Evolutionary conservation across 2,888 invertebrate genomes (phyloP), one percentile per base, ranked within the genome.

Genomic region (Cylindroiulus punctatus): DNA sequence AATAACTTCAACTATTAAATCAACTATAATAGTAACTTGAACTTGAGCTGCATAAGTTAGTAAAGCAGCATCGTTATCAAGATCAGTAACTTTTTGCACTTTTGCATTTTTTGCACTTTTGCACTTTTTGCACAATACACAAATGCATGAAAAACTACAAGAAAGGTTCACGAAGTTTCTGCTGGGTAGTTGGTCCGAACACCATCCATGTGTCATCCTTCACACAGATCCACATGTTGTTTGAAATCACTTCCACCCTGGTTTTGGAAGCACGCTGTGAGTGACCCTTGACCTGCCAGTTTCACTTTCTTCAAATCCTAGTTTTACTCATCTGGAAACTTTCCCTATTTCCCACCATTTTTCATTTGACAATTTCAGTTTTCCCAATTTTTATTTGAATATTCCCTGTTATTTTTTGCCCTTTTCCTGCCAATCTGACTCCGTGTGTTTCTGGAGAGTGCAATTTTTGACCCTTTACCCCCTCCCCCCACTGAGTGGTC

Each of bases 221-320:
- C 19, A 52, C 52, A 17, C 52, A n/a, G 19, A 52, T 52, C 52
- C n/a, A 52, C 52, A 52, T 76, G 30, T 76, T 76, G 76, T 76
- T 26, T 52, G 0, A 26, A 3, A 76, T 30, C 26, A 22, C 30
- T 76, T 76, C 76, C 30, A 12, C 30, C 44, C 30, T 4, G 30
- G 30, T 76, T 76, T 76, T 30, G 57, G 22, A 65, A 65, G 57
- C 57, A 65, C 57, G 57, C 57, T 65, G 57, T 76, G 76, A 76
- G 76, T 76, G 76, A 76, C 30, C 76, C 76, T 22, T 14, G 30
- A 76, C 30, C 30, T 76, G 12, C 30, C 76, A 76, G 22, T 30
- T 76, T 76, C 2, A 65, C 36, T 44, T 44, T 40, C 8, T 65
- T 76, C 22, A 76, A 76, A 52, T 12, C 52, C 52, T n/a, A 17